A percentile compares a stretch with the other conserved stretches of the same genome.
phyloP scores from a whole-genome alignment of 1,140 invertebrate species.

The Akabosia matsudoensis region DNA sequence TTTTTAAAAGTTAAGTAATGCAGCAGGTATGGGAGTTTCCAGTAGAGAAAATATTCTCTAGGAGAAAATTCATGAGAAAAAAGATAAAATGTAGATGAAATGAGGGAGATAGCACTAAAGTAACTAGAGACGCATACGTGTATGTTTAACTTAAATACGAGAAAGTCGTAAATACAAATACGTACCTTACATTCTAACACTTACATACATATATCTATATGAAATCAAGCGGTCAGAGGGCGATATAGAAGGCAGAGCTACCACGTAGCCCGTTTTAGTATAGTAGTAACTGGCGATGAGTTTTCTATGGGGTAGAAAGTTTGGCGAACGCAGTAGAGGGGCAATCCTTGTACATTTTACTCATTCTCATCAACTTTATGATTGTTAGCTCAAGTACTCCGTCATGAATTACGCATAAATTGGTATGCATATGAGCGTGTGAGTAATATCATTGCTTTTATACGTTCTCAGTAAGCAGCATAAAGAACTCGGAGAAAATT shows the following conservation, averaged over 20 bases:
- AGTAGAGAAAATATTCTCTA: background rate
- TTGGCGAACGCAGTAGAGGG: background rate
- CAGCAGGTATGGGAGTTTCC: background rate
- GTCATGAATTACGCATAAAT: background rate
- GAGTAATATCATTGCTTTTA: background rate
- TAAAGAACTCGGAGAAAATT: background rate
- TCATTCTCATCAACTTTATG: slow-evolving; percentile 14
- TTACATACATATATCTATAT: too few species aligned
- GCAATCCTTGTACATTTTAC: background rate
- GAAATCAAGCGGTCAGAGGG: background rate
- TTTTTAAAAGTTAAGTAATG: background rate
- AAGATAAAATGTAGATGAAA: slow-evolving; percentile 15
- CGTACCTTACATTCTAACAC: background rate
- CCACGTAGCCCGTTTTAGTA: too few species aligned
- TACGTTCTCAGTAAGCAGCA: background rate
- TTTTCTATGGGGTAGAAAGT: too few species aligned
- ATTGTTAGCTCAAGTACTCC: background rate
- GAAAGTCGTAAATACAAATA: background rate
- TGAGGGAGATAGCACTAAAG: background rate
- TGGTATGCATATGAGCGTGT: slow-evolving; percentile 6
- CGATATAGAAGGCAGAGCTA: background rate
- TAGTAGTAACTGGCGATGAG: too few species aligned
- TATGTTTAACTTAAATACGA: background rate
- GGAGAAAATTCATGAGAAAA: slow-evolving; percentile 11
- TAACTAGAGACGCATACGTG: background rate